Evolutionary conservation across 2,797 vertebrate genomes (phyloP).

Genomic region (Gallinago solitaria): DNA sequence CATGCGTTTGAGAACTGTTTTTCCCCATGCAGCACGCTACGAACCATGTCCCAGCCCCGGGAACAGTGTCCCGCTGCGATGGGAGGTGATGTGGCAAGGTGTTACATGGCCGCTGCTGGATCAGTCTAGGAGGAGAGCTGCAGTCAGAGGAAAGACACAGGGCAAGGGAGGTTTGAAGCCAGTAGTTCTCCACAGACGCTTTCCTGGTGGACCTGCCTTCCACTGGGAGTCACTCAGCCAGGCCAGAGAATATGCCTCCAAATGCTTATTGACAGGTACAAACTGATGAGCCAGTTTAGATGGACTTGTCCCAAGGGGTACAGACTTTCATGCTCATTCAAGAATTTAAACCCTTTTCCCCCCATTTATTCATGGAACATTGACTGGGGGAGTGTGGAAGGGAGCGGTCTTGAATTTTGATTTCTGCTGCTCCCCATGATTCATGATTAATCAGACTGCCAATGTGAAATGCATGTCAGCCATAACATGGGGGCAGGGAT

Average conservation of each 20-base stretch:
- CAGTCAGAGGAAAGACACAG: background rate
- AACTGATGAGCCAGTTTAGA: background rate
- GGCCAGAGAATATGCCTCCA: background rate
- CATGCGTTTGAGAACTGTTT: background rate
- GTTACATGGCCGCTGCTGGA: accelerated
- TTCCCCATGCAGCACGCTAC: background rate
- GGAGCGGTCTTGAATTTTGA: background rate
- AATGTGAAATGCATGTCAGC: background rate
- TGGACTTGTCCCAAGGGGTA: background rate
- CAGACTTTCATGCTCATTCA: background rate
- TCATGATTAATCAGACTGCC: accelerated
- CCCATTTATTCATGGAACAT: background rate
- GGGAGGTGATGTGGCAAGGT: background rate
- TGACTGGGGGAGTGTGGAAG: background rate
- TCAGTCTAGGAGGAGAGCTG: background rate
- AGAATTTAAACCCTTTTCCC: background rate
- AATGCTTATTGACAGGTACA: background rate
- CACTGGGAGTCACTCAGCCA: background rate
- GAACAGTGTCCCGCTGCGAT: accelerated
- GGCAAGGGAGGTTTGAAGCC: background rate
- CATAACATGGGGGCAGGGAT: accelerated
- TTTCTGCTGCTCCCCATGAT: background rate
- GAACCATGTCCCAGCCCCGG: accelerated
- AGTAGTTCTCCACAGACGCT: accelerated
- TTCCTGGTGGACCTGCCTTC: background rate